phyloP scores from a whole-genome alignment of 2,113 vertebrate species.

The Proterorhinus semilunaris region DNA sequence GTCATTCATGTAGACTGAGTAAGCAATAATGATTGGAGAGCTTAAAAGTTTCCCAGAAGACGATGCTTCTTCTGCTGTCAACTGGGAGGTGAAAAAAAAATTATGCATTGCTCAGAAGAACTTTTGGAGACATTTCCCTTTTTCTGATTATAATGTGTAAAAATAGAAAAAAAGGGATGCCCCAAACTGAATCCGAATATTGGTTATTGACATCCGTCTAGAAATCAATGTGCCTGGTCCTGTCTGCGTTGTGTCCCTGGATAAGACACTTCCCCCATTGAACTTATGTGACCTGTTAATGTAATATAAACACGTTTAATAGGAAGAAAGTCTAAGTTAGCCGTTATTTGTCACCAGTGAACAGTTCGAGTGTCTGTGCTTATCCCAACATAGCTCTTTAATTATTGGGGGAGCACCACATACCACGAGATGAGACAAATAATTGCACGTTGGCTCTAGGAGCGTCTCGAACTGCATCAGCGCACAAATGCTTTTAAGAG shows the following conservation, averaged over 20 bases:
- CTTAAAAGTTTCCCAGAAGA: conserved; percentile 31
- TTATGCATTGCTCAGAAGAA: too few relatives aligned
- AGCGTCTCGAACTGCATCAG: conserved; percentile 47
- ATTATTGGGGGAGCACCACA: conserved; percentile 60
- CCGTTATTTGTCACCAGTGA: conserved; percentile 20
- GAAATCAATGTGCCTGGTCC: too few relatives aligned
- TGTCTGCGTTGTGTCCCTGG: too few relatives aligned
- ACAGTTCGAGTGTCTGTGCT: conserved; percentile 22
- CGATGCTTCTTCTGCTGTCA: conserved; percentile 28
- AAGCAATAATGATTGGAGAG: conserved; percentile 38
- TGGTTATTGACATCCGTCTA: too few relatives aligned
- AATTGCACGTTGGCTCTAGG: conserved; percentile 67
- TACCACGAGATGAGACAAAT: conserved; percentile 68
- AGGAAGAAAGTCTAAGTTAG: conserved; percentile 20
- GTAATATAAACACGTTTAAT: too few relatives aligned
- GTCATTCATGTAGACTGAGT: conserved; percentile 50
- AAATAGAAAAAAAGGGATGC: too few relatives aligned
- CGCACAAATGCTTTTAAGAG: conserved; percentile 25
- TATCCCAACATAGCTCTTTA: conserved; percentile 72
- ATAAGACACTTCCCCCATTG: too few relatives aligned
- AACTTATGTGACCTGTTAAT: too few relatives aligned
- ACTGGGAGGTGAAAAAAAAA: not conserved
- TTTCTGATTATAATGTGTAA: too few relatives aligned
- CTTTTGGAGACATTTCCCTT: too few relatives aligned
- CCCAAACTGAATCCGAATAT: too few relatives aligned